phyloP scores from a whole-genome alignment of 2,113 vertebrate genomes.

The Murina feae region DNA sequence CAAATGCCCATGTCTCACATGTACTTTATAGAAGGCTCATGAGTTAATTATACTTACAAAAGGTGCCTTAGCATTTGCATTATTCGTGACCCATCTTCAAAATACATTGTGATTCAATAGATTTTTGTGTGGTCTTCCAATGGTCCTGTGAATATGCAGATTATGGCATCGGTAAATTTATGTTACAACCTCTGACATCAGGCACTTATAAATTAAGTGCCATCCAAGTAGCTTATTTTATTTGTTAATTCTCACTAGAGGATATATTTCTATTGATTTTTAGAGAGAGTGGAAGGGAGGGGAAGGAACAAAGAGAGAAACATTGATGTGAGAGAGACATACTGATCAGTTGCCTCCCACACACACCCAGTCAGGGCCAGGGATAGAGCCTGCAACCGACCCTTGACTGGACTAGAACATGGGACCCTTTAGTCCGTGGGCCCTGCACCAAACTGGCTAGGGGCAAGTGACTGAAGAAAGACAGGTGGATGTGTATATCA shows the following conservation, averaged over 20 bases:
- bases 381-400: too few relatives aligned
- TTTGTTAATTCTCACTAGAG: too few relatives aligned
- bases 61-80: not conserved
- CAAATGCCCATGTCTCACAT: not conserved
- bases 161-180: not conserved
- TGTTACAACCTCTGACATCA: not conserved
- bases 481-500: not conserved
- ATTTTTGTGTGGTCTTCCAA: not conserved
- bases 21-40: not conserved
- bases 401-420: too few relatives aligned
- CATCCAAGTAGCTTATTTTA: not conserved
- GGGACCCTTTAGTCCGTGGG: too few relatives aligned
- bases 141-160: not conserved
- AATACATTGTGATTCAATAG: not conserved
- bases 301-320: too few relatives aligned
- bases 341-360: too few relatives aligned
- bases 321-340: too few relatives aligned
- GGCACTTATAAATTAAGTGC: not conserved
- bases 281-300: too few relatives aligned
- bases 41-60: conserved; percentile 5
- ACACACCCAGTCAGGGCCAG: too few relatives aligned
- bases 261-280: too few relatives aligned
- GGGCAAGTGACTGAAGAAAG: not conserved
- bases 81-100: conserved; percentile 26
- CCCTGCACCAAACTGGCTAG: too few relatives aligned